These are phyloP conservation scores for Paraplagusia blochii DNA, from an alignment of 2,113 vertebrate species.

Conservation along the genomic window DNA sequence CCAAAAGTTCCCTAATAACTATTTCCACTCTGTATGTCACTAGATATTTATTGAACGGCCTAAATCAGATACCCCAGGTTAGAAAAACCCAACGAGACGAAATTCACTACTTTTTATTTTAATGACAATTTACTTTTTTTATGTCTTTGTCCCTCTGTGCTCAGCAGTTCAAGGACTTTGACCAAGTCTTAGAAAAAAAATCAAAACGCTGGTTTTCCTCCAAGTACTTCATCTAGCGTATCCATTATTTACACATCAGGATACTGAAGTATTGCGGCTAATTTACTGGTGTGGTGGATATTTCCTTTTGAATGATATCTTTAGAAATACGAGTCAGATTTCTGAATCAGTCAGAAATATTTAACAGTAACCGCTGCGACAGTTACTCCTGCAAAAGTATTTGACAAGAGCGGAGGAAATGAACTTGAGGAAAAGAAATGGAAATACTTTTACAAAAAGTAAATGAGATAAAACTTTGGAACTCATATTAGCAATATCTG, in stretches of 20 bases:
- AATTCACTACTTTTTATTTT: constrained; percentile 13
- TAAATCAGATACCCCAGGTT: not conserved
- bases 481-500: no score
- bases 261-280: not conserved
- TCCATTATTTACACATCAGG: constrained; percentile 12
- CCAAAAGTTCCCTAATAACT: constrained; percentile 8
- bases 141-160: constrained; percentile 2
- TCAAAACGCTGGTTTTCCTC: not conserved
- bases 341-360: no score
- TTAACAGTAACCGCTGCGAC: no score
- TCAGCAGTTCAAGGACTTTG: no score
- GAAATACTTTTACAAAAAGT: no score
- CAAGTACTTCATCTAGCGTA: not conserved
- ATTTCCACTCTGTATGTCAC: not conserved
- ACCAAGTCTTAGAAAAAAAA: constrained; percentile 3
- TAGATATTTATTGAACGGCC: constrained; percentile 16
- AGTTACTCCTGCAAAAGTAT: no score
- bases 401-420: no score
- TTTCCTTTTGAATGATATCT: no score
- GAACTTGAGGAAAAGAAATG: no score
- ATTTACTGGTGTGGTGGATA: no score
- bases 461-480: no score
- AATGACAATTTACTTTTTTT: constrained; percentile 14
- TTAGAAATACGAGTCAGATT: no score
- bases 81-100: not conserved